Conservation (phyloP, 2,113 vertebrate genomes). For the Indicator maculatus region DNA sequence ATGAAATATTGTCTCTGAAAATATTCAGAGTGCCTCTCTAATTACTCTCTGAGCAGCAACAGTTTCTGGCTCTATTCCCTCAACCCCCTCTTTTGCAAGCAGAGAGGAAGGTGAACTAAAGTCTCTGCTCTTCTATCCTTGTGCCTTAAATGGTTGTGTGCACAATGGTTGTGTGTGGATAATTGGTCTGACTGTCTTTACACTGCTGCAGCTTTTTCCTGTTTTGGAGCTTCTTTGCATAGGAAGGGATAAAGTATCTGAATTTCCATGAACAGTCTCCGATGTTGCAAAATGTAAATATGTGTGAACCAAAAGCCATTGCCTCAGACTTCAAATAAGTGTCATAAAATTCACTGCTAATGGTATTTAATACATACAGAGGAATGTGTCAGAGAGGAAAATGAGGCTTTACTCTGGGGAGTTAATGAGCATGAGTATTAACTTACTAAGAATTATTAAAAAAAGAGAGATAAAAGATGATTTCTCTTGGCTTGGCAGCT, state of each 20-base stretch:
- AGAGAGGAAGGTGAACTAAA: background rate
- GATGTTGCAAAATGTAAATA: constrained; percentile 35
- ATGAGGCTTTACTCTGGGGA: constrained; percentile 2
- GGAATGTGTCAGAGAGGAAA: background rate
- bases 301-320: constrained; percentile 9
- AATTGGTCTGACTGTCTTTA: background rate
- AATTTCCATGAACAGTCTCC: background rate
- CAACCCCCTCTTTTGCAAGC: background rate
- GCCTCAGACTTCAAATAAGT: constrained; percentile 8
- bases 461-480: background rate
- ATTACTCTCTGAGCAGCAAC: background rate
- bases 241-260: background rate
- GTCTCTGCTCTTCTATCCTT: background rate
- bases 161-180: no score
- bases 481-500: background rate
- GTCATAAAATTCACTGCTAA: constrained; percentile 5
- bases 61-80: background rate
- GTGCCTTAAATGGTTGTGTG: background rate
- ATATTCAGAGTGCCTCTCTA: constrained; percentile 1
- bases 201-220: background rate
- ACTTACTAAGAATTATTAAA: background rate
- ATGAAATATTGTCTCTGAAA: constrained; percentile 17
- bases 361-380: background rate
- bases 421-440: background rate
- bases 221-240: background rate